A percentile compares a stretch with the other conserved stretches of the same genome.
phyloP scores from a whole-genome alignment of 1,140 invertebrate species.

The Nebria ingens region DNA sequence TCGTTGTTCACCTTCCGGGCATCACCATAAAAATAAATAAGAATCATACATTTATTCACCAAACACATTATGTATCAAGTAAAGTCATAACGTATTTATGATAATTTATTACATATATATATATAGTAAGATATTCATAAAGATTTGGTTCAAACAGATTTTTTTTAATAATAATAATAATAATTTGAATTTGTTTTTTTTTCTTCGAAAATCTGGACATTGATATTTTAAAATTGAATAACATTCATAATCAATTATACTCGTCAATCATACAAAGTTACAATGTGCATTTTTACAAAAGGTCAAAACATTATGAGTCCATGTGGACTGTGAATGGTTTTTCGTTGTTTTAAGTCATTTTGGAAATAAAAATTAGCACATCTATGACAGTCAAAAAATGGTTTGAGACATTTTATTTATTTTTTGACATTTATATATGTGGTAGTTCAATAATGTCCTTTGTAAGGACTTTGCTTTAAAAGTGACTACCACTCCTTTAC shows the following conservation, averaged over 20 bases:
- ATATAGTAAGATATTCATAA: not conserved
- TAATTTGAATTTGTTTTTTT: constrained; percentile 1
- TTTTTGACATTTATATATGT: not conserved
- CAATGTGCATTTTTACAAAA: constrained; percentile 6
- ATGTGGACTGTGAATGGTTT: not conserved
- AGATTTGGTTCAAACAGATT: not conserved
- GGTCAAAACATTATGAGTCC: not conserved
- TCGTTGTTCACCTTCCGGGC: no score
- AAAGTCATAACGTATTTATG: not conserved
- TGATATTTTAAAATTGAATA: constrained; percentile 4
- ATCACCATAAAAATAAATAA: no score
- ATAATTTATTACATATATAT: constrained; percentile 2
- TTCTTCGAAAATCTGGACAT: not conserved
- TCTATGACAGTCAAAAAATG: not conserved
- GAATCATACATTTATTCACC: no score
- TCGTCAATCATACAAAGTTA: constrained; percentile 1
- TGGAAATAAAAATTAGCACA: not conserved
- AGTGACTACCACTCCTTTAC: not conserved
- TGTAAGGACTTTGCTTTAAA: not conserved
- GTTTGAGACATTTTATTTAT: not conserved
- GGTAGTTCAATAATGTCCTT: not conserved
- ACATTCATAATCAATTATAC: no score
- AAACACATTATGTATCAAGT: no score
- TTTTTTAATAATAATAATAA: no score
- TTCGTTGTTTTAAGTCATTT: not conserved